Conservation (phyloP, 2,888 invertebrate species). For the Drosophila mimetica region DNA sequence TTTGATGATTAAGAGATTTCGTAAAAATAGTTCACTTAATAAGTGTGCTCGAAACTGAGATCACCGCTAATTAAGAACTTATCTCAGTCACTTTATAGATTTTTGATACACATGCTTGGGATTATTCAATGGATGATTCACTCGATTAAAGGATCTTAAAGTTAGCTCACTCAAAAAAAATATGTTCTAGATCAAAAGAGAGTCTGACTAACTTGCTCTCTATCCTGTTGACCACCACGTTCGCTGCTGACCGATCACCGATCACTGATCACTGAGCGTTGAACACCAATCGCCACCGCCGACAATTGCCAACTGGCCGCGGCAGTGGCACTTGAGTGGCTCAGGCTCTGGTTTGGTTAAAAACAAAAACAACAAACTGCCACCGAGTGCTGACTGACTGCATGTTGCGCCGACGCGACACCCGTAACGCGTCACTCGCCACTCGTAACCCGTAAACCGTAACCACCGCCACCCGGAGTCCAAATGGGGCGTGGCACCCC, state of each 20-base stretch:
- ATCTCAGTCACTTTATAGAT: no score
- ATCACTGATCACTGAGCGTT: neutral
- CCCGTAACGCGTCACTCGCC: slow-evolving; percentile 32
- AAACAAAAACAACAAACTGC: slow-evolving; percentile 1
- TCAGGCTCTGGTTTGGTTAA: slow-evolving; percentile 4
- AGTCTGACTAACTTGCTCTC: slow-evolving; percentile 14
- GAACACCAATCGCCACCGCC: slow-evolving; percentile 44
- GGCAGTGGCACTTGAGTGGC: slow-evolving; percentile 22
- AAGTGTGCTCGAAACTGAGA: no score
- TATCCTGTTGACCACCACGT: slow-evolving; percentile 1
- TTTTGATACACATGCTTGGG: no score
- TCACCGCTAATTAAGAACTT: no score
- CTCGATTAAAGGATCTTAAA: neutral
- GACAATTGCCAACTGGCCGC: slow-evolving; percentile 49
- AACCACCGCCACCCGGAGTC: slow-evolving; percentile 18
- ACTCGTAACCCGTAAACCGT: slow-evolving; percentile 14
- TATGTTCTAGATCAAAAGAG: neutral
- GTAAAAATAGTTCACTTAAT: no score
- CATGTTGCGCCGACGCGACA: slow-evolving; percentile 38
- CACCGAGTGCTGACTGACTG: slow-evolving; percentile 24
- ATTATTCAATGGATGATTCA: no score
- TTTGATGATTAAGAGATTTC: no score
- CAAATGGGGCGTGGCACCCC: slow-evolving; percentile 39
- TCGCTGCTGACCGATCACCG: neutral
- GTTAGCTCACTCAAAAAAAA: neutral